These are phyloP conservation scores for Orthosia gothica DNA, from an alignment of 2,888 invertebrate genomes.

Conservation along the genomic window DNA sequence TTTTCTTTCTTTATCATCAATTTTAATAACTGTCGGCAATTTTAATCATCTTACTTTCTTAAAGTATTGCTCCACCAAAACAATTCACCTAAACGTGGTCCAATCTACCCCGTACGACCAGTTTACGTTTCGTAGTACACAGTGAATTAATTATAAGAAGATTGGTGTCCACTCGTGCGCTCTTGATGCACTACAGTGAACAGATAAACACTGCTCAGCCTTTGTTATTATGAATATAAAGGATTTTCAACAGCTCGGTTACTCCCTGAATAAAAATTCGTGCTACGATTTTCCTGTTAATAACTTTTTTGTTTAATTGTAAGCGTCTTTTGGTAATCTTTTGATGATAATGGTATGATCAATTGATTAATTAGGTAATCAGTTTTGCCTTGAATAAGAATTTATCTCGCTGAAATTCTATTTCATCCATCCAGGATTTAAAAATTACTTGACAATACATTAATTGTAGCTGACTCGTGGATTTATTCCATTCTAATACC, in stretches of 20 bases:
- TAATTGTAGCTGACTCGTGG: neutral
- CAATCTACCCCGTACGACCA: conserved; percentile 64
- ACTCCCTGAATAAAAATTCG: conserved; percentile 26
- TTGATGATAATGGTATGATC: neutral
- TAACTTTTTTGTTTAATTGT: neutral
- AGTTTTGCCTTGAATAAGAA: neutral
- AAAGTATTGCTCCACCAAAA: conserved; percentile 40
- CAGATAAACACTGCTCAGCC: conserved; percentile 53
- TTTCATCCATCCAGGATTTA: neutral
- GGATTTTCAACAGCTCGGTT: conserved; percentile 46
- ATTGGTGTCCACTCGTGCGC: conserved; percentile 71
- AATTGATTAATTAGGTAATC: neutral
- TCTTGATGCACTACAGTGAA: conserved; percentile 63
- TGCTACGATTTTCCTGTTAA: neutral
- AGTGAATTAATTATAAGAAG: conserved; percentile 72
- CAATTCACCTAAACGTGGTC: conserved; percentile 68
- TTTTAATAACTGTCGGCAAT: too few species aligned
- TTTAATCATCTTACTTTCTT: neutral
- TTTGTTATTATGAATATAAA: conserved; percentile 61
- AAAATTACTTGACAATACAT: neutral
- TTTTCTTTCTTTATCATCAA: too few species aligned
- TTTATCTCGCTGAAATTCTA: neutral
- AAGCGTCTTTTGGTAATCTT: neutral
- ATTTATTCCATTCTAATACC: too few species aligned
- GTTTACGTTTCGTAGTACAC: conserved; percentile 62